Evolutionary conservation across 2,888 invertebrate species (phyloP), one percentile per base, ranked within the genome.

Genomic region (Papilio elwesi): DNA sequence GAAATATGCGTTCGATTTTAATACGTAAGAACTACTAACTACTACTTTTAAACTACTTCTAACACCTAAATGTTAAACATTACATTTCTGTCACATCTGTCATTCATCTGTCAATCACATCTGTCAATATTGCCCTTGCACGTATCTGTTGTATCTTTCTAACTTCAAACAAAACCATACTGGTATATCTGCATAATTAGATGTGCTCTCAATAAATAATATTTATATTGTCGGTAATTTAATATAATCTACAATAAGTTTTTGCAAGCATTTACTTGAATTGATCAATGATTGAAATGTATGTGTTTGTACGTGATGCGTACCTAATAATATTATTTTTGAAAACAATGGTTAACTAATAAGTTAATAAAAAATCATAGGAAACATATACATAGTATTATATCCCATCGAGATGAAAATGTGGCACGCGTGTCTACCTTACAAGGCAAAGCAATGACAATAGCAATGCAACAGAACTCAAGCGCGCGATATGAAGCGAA

Each of bases 401-500:
- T 5, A 43, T 43, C 43, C 9, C 2, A 43, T 43, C 43, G 43
- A 9, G 8, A 43, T 43, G 9, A 43, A 43, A 43, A 55, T 16
- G 55, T 10, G 4, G n/a, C 12, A 49, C n/a, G 38, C 10, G 16
- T 52, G 65, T 49, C 26, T 52, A n/a, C 36, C 36, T 47, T 26
- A 51, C 26, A 51, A n/a, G 49, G 51, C 49, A 65, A 49, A 51
- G 15, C 16, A 55, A 81, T 80, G 74, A 83, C 82, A 85, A 85
- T 81, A 79, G 83, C 85, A 87, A 86, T 64, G 49, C 43, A 70
- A 74, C 67, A 70, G 59, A 63, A 70, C 66, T 70, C 65, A 88
- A 87, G 86, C 85, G 82, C 82, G 83, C 84, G 83, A 87, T 88
- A 89, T 88, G 87, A 87, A 87, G 87, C 88, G 89, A 90, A 93